Percentiles rank a stretch among this genome's conserved stretches.
phyloP scores from a whole-genome alignment of 2,113 vertebrate genomes.

The Tragelaphus scriptus region DNA sequence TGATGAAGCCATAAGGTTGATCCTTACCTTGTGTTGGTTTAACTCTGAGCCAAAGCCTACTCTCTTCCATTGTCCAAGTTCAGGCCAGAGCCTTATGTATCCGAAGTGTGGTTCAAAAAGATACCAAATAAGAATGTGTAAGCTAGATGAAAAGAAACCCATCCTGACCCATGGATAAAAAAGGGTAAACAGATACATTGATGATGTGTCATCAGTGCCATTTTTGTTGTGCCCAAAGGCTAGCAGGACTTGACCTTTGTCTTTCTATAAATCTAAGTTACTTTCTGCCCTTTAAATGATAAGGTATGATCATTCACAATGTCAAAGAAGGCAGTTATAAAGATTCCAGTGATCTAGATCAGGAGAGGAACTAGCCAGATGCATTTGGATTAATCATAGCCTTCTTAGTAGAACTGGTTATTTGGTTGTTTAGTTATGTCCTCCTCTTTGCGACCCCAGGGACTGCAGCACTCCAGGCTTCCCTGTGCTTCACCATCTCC shows the following conservation, averaged over 20 bases:
- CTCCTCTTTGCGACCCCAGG: background rate
- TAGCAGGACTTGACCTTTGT: background rate
- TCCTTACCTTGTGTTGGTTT: background rate
- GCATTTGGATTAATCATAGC: background rate
- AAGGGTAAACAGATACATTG: background rate
- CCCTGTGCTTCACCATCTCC: background rate
- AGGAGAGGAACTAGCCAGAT: background rate
- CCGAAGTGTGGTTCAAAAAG: background rate
- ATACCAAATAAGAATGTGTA: background rate
- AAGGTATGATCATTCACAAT: background rate
- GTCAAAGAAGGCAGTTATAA: background rate
- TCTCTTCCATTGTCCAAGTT: background rate
- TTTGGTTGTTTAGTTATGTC: background rate
- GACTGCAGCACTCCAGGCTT: background rate
- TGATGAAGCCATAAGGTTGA: background rate
- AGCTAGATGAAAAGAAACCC: background rate
- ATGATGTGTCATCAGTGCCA: background rate
- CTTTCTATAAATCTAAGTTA: constrained; percentile 6
- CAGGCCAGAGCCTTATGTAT: background rate
- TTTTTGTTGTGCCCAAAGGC: background rate
- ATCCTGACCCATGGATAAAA: background rate
- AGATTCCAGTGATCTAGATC: background rate
- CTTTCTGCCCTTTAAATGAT: background rate
- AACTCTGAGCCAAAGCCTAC: background rate
- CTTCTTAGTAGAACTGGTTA: background rate